phyloP scores from a whole-genome alignment of 2,113 vertebrate genomes.

The Peromyscus leucopus region DNA sequence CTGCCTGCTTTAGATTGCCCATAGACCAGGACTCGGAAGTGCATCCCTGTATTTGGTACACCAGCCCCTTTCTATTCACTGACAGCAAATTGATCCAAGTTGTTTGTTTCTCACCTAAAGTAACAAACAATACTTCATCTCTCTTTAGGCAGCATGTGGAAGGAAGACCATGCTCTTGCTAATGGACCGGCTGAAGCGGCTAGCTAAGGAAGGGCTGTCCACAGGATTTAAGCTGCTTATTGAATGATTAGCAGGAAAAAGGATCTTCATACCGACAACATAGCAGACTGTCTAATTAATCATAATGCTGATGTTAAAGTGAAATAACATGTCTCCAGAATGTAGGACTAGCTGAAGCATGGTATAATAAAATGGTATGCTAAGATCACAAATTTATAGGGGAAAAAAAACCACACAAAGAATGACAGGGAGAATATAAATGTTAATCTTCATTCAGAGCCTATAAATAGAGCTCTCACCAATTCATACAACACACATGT shows the following conservation, averaged over 20 bases:
- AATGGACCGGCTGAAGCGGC: slow-evolving; percentile 73
- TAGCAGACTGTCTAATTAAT: slow-evolving; percentile 71
- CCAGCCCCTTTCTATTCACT: slow-evolving; percentile 58
- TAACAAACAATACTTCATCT: slow-evolving; percentile 74
- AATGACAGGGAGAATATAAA: slow-evolving; percentile 67
- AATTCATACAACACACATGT: slow-evolving; percentile 71
- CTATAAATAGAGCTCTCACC: slow-evolving; percentile 71
- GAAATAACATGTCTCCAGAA: slow-evolving; percentile 63
- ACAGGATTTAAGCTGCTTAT: slow-evolving; percentile 67
- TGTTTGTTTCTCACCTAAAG: slow-evolving; percentile 73
- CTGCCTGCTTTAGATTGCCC: slow-evolving; percentile 40
- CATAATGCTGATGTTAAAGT: slow-evolving; percentile 64
- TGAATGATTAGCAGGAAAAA: slow-evolving; percentile 78
- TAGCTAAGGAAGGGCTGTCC: slow-evolving; percentile 48
- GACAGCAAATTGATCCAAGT: slow-evolving; percentile 66
- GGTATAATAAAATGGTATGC: slow-evolving; percentile 51
- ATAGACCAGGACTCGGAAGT: slow-evolving; percentile 61
- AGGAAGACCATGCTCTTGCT: slow-evolving; percentile 77
- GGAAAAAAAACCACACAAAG: slow-evolving; percentile 60
- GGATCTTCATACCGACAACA: slow-evolving; percentile 60
- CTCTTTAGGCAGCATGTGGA: slow-evolving; percentile 69
- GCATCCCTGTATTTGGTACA: slow-evolving; percentile 4
- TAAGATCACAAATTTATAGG: slow-evolving; percentile 69
- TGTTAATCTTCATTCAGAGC: slow-evolving; percentile 65
- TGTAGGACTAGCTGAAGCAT: slow-evolving; percentile 33